These are phyloP conservation scores for Alosa alosa DNA, from an alignment of 2,113 vertebrate species.

Conservation along the genomic window DNA sequence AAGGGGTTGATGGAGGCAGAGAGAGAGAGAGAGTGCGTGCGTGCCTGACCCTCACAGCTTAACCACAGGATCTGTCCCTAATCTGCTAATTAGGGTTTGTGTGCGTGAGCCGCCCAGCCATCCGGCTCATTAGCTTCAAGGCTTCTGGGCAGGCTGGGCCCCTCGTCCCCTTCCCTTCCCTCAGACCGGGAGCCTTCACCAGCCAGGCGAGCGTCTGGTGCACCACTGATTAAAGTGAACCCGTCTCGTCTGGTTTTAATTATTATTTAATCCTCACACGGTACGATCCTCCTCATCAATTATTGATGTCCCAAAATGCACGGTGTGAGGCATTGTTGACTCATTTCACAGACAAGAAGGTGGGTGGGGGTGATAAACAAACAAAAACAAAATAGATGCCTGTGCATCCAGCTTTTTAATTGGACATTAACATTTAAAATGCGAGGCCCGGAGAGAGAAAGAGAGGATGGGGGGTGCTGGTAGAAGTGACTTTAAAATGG, in stretches of 20 bases:
- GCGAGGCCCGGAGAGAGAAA: neutral
- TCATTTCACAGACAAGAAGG: neutral
- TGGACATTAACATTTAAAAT: neutral
- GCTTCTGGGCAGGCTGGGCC: no score
- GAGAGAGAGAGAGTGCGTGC: neutral
- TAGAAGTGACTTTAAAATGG: neutral
- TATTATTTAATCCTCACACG: no score
- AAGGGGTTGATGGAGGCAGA: conserved; percentile 41
- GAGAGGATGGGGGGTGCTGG: neutral
- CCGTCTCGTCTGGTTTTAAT: no score
- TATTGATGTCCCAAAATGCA: neutral
- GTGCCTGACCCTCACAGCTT: conserved; percentile 1
- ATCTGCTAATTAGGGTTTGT: conserved; percentile 2
- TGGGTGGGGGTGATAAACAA: neutral
- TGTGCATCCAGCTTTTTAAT: neutral
- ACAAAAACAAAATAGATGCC: neutral
- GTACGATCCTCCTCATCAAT: neutral
- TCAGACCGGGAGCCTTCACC: no score
- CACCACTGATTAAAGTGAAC: no score
- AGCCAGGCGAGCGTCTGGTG: no score
- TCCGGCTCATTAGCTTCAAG: no score
- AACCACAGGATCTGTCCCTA: neutral
- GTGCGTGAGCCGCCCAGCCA: neutral
- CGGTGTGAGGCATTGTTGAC: neutral
- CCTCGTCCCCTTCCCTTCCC: no score